Evolutionary conservation across 2,888 invertebrate genomes (phyloP).

Genomic region (Caenorhabditis sulstoni): DNA sequence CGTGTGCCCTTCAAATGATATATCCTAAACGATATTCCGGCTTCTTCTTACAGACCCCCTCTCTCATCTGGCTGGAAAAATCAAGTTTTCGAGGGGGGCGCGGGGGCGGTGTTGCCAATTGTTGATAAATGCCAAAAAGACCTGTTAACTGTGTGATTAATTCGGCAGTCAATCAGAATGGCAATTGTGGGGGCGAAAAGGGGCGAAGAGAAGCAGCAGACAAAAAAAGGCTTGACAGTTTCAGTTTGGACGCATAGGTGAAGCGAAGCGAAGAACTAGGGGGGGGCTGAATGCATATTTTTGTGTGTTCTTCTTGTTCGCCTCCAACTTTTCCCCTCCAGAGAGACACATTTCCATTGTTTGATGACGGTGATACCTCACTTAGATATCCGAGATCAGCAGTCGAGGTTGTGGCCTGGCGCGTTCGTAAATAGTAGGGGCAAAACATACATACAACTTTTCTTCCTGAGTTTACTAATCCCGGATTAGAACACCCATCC

Average conservation of each 20-base stretch:
- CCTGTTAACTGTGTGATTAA: conserved; percentile 48
- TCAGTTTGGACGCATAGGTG: conserved; percentile 16
- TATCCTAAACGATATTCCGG: conserved; percentile 55
- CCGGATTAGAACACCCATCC: too few relatives aligned
- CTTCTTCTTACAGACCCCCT: conserved; percentile 9
- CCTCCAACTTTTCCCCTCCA: too few relatives aligned
- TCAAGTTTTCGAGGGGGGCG: conserved; percentile 30
- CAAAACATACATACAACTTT: too few relatives aligned
- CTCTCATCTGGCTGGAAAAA: conserved; percentile 4
- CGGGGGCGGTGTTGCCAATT: neutral
- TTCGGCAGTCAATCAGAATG: conserved; percentile 2
- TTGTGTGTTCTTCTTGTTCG: too few relatives aligned
- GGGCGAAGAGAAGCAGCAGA: neutral
- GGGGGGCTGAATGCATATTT: too few relatives aligned
- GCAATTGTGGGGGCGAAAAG: neutral
- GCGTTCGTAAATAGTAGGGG: too few relatives aligned
- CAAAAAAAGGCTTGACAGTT: neutral
- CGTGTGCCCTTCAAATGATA: conserved; percentile 12
- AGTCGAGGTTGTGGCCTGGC: too few relatives aligned
- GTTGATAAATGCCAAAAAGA: conserved; percentile 34
- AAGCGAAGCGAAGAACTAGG: neutral
- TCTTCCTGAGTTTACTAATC: too few relatives aligned
- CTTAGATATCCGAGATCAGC: too few relatives aligned
- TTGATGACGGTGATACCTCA: too few relatives aligned
- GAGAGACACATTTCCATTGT: too few relatives aligned